These are phyloP conservation scores for Germaria angustata DNA, from an alignment of 2,888 invertebrate genomes.

Conservation along the genomic window DNA sequence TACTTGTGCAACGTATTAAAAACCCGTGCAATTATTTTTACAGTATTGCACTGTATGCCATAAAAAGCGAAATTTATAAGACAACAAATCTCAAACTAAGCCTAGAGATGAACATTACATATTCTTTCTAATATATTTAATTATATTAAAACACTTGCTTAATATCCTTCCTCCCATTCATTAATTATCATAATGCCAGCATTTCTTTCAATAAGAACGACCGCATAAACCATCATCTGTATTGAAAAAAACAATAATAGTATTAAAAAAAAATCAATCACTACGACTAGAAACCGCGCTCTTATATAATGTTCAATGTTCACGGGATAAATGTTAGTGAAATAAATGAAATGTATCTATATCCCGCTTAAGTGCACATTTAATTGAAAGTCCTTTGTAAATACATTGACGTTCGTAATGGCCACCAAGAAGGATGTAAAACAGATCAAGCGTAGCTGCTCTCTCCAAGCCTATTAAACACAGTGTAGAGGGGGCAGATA, in stretches of 20 bases:
- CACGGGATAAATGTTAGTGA: neutral
- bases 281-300: neutral
- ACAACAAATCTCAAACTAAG: too few relatives aligned
- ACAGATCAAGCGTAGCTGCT: neutral
- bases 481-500: neutral
- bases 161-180: too few relatives aligned
- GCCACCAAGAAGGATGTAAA: neutral
- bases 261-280: slow-evolving; percentile 17
- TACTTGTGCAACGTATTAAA: too few relatives aligned
- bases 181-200: too few relatives aligned
- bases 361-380: neutral
- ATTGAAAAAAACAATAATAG: neutral
- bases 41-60: too few relatives aligned
- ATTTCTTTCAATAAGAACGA: too few relatives aligned
- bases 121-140: too few relatives aligned
- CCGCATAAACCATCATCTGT: neutral
- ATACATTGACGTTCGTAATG: neutral
- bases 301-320: neutral
- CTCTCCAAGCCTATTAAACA: neutral
- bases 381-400: neutral
- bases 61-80: too few relatives aligned
- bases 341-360: neutral
- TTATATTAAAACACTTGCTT: too few relatives aligned
- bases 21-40: too few relatives aligned
- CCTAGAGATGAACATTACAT: too few relatives aligned